Conservation (phyloP, 2,113 vertebrate genomes). For the Hipposideros armiger region DNA sequence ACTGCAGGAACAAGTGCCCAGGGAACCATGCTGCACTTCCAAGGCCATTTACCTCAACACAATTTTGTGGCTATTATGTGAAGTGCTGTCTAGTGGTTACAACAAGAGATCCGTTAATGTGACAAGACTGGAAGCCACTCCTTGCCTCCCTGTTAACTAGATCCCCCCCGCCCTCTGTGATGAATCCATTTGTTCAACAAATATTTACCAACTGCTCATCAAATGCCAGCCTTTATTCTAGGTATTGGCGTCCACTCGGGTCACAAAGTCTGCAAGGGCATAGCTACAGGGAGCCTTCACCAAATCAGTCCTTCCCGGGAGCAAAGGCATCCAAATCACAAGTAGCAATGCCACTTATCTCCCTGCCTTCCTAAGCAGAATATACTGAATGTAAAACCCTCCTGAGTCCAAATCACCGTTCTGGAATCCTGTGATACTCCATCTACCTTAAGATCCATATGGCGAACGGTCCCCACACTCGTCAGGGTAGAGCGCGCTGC, state of each 20-base stretch:
- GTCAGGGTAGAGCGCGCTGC: background rate
- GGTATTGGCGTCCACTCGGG: background rate
- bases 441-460: background rate
- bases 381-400: background rate
- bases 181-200: background rate
- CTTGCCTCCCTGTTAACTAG: background rate
- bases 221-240: background rate
- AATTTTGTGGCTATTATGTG: conserved; percentile 35
- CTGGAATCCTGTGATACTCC: background rate
- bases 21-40: conserved; percentile 26
- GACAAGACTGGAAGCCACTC: conserved; percentile 18
- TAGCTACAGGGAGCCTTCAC: background rate
- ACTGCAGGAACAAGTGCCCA: conserved; percentile 53
- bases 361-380: background rate
- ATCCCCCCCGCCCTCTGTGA: background rate
- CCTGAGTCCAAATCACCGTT: background rate
- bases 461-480: background rate
- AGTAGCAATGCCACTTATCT: background rate
- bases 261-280: background rate
- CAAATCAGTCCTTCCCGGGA: background rate
- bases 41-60: conserved; percentile 74
- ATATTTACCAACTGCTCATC: background rate
- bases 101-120: background rate
- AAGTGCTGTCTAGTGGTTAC: conserved; percentile 51
- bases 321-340: background rate